Base-by-base conservation (phyloP, 1,140 invertebrate species). In the Aphelinus atriplicis region DNA sequence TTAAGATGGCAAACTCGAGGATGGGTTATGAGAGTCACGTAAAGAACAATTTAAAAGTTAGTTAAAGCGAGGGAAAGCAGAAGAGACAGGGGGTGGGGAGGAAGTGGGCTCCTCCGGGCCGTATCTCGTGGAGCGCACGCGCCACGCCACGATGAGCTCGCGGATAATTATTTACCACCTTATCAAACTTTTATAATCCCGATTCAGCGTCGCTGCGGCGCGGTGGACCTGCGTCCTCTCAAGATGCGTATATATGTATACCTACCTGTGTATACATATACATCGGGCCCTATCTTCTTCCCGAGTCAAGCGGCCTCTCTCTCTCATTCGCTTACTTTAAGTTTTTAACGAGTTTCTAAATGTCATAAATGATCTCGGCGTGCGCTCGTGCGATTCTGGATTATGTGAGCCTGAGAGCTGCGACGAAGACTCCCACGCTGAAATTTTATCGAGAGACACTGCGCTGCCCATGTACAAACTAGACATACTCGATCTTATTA, bases 271-370 rank as follows among this genome's bases (percentile, higher is more conserved):
- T 26, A 26, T 26, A 26, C 26, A 26, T 26, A 26, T 26, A 26
- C 26, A 26, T 26, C 26, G 26, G 26, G 26, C 26, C 26, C 26
- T 26, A 26, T 26, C 26, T 26, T 26, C 26, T 26, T 26, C 26
- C 26, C 26, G 26, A 26, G 26, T 26, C 26, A 26, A 26, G 26
- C 46, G 3, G 26, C 26, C 47, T 9, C 5, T n/a, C 5, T n/a
- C 71, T 1, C 46, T 58, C 57, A 56, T 71, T 81, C 75, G 76
- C 77, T 78, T 79, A 76, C 75, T 69, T 76, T 80, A 84, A 84
- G 80, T 84, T 84, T 84, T 84, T 84, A 84, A 84, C 82, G 83
- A 84, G 84, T 84, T 84, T 83, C 82, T 84, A 83, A 84, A 84
- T 82, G 82, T 84, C 84, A 84, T 84, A 84, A 84, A 84, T 84